phyloP scores from a whole-genome alignment of 2,113 vertebrate species.

The Oncorhynchus mykiss region DNA sequence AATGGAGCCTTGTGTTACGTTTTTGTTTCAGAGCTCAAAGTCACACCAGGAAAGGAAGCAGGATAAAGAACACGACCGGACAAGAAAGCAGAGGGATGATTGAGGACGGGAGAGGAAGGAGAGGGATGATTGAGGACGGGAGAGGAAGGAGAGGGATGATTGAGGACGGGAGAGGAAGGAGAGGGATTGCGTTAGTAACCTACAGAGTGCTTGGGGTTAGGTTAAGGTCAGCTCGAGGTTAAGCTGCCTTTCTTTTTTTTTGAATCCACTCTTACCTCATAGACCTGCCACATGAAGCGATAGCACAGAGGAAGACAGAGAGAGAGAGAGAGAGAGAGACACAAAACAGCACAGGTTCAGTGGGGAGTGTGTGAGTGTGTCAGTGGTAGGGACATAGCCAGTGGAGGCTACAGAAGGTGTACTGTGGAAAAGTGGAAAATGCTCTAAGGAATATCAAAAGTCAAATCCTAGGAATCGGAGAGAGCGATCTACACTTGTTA shows the following conservation, averaged over 20 bases:
- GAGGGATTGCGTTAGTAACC: conserved; percentile 56
- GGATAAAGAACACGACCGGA: conserved; percentile 13
- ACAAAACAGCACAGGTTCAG: conserved; percentile 71
- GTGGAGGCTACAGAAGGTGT: conserved; percentile 5
- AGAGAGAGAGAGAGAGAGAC: neutral
- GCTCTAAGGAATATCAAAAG: neutral
- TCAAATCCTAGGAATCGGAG: no score
- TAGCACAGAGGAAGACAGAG: conserved; percentile 75
- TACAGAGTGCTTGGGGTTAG: conserved; percentile 66
- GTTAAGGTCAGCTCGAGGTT: conserved; percentile 48
- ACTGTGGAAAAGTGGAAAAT: neutral
- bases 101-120: neutral
- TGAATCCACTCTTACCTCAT: conserved; percentile 91
- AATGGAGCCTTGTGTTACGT: neutral
- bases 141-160: conserved; percentile 8
- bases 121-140: conserved; percentile 16
- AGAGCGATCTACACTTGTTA: no score
- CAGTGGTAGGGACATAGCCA: conserved; percentile 22
- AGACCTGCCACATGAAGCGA: conserved; percentile 90
- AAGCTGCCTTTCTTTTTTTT: conserved; percentile 23
- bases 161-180: conserved; percentile 7
- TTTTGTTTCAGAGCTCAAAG: conserved; percentile 30
- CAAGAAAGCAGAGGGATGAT: conserved; percentile 18
- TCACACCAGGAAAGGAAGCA: neutral
- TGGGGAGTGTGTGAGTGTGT: conserved; percentile 33